Evolutionary conservation across 2,113 vertebrate species (phyloP), one percentile per base, ranked within the genome.

Genomic region (Fulmarus glacialis): DNA sequence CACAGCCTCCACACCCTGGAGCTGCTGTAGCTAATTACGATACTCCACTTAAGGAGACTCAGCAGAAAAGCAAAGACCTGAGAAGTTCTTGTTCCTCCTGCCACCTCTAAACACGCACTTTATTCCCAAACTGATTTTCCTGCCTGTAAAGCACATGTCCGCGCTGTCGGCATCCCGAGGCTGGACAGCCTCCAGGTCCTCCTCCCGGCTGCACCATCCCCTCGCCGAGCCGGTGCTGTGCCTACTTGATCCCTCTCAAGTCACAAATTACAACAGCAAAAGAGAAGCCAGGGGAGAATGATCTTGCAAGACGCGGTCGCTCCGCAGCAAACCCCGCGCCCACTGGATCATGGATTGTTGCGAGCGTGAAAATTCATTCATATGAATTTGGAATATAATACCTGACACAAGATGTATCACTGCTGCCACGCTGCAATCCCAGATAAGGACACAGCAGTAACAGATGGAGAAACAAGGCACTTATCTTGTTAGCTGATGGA

Each of bases 401-500:
- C 98, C 98, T 98, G 98, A 98, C 98, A 98, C 97, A 98, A 98
- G 97, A 98, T 98, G 90, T 81, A 98, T 98, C 96, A 0, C 93
- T 95, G 93, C 97, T 98, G 98, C 98, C 98, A 97, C 50, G 53
- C 97, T 98, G 95, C 98, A 97, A 96, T 96, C 97, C 98, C 96
- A 98, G 98, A 98, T 98, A 98, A 98, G 98, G 97, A 96, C 98
- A 95, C 98, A 97, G 98, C 97, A 95, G 98, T 98, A 98, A 98
- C 98, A 98, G 98, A 98, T 98, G 98, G 98, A 97, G 97, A 97
- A 98, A 98, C 98, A 98, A 98, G 97, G 97, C 97, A 98, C 98
- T 98, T 98, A 98, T 98, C 98, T 98, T 98, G 98, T 98, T 98
- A 98, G 98, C 87, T 98, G 98, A 98, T 98, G 97, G 98, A 98